A percentile compares a stretch with the other conserved stretches of the same genome.
These are phyloP conservation scores for Sarcophaga peregrina DNA, from an alignment of 1,140 invertebrate species.

Conservation along the genomic window DNA sequence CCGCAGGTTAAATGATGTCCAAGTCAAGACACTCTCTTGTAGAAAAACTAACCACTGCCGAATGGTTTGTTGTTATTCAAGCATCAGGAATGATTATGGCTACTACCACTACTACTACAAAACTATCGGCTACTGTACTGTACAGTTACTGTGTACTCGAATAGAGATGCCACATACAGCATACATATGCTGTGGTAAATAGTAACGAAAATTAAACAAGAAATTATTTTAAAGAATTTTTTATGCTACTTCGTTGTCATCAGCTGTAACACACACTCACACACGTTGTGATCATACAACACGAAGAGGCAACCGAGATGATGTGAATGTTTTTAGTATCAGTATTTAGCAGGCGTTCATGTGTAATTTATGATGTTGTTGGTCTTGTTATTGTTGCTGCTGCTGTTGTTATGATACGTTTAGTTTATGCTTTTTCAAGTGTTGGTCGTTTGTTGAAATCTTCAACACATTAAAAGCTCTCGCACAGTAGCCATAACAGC, in stretches of 20 bases:
- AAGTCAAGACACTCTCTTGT: conserved; percentile 39
- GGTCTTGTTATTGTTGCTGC: conserved; percentile 54
- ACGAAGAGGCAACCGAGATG: neutral
- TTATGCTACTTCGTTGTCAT: no score
- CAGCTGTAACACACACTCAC: neutral
- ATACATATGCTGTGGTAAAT: no score
- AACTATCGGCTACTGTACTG: neutral
- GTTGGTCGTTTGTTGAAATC: conserved; percentile 36
- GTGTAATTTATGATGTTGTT: conserved; percentile 44
- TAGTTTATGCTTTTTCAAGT: conserved; percentile 56
- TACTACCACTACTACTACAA: neutral
- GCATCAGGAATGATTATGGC: no score
- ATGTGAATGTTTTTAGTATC: neutral
- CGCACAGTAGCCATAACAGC: conserved; percentile 51
- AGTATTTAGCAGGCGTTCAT: conserved; percentile 24
- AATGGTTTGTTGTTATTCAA: neutral
- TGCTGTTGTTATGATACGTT: conserved; percentile 60
- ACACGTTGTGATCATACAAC: neutral
- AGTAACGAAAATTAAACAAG: no score
- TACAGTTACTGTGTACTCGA: neutral
- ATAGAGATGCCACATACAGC: no score
- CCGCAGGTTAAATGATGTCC: conserved; percentile 28
- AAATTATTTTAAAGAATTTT: no score
- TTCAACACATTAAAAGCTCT: conserved; percentile 50
- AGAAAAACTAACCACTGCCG: conserved; percentile 25